phyloP scores from a whole-genome alignment of 2,888 invertebrate genomes.

The Mantis religiosa region DNA sequence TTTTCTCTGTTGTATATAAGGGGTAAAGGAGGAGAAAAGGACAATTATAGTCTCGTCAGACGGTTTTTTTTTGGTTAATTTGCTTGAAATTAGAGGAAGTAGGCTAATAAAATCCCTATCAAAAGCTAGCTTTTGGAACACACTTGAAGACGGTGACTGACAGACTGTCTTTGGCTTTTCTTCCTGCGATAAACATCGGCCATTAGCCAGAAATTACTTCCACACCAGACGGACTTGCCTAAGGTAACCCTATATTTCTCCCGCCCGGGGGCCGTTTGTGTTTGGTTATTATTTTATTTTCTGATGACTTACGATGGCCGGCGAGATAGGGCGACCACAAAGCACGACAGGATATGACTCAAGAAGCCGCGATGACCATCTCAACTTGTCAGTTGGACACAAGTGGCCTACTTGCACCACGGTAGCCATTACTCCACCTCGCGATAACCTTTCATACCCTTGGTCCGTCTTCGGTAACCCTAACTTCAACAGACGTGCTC shows the following conservation, averaged over 20 bases:
- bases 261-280: neutral
- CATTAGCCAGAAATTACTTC: conserved; percentile 9
- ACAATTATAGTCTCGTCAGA: neutral
- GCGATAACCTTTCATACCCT: neutral
- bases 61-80: neutral
- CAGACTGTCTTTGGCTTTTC: neutral
- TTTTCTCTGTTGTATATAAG: too few species aligned
- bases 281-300: neutral
- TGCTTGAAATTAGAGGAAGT: neutral
- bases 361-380: neutral
- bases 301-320: conserved; percentile 2
- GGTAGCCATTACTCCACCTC: neutral
- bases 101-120: neutral
- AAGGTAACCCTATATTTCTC: neutral
- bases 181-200: conserved; percentile 3
- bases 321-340: neutral
- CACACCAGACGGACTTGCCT: neutral
- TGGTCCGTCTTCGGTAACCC: too few species aligned
- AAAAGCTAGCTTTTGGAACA: neutral
- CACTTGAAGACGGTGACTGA: neutral
- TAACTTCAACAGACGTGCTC: too few species aligned
- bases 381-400: neutral
- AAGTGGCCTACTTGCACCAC: neutral
- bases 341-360: neutral
- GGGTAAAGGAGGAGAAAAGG: too few species aligned